Conservation (phyloP, 1,140 invertebrate genomes). For the Archegozetes longisetosus region DNA sequence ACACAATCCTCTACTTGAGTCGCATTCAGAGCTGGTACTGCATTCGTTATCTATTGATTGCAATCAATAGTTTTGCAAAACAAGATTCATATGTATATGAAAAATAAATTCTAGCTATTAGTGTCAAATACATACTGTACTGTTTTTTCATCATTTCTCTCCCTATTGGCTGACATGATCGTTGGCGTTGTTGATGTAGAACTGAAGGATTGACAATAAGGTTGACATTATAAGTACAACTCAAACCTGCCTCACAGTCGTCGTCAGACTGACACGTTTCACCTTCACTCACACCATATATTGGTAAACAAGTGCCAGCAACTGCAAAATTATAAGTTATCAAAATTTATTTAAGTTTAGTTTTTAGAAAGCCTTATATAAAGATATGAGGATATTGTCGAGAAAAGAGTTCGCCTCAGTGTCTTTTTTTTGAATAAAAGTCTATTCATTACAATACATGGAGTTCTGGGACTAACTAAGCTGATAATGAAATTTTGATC, state of each 20-base stretch:
- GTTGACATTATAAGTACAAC: slow-evolving; percentile 32
- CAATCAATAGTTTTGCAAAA: background rate
- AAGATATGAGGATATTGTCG: too few species aligned
- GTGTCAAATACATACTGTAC: slow-evolving; percentile 45
- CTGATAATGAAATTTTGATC: too few species aligned
- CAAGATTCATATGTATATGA: background rate
- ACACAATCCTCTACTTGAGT: slow-evolving; percentile 66
- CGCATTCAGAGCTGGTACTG: slow-evolving; percentile 62
- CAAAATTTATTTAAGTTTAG: too few species aligned
- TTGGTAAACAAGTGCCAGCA: slow-evolving; percentile 49
- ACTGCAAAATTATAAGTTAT: slow-evolving; percentile 27
- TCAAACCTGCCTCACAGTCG: slow-evolving; percentile 53
- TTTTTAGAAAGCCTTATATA: too few species aligned
- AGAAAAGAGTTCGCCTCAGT: too few species aligned
- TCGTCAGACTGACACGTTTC: slow-evolving; percentile 51
- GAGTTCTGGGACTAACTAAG: too few species aligned
- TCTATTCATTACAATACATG: too few species aligned
- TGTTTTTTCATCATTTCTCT: slow-evolving; percentile 46
- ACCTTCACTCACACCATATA: slow-evolving; percentile 46
- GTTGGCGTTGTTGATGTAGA: background rate
- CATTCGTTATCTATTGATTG: slow-evolving; percentile 58
- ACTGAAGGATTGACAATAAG: background rate
- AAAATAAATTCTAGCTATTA: background rate
- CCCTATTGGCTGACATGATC: background rate
- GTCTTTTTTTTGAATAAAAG: too few species aligned